These are phyloP conservation scores for Sycophila texana DNA, from an alignment of 2,888 invertebrate genomes.

Conservation along the genomic window DNA sequence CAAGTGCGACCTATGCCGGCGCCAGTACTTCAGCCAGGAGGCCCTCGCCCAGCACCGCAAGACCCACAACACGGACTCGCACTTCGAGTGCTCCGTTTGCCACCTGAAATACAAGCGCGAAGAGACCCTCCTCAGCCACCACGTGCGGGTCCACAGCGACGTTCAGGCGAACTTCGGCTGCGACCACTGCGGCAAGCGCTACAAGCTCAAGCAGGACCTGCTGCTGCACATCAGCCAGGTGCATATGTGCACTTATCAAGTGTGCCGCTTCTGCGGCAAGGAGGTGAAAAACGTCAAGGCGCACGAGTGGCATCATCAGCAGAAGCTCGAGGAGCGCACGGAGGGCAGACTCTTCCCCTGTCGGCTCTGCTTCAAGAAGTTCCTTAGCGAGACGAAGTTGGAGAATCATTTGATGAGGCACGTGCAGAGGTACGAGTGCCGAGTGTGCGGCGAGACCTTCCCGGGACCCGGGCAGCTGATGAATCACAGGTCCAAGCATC, in stretches of 20 bases:
- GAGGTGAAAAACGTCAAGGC: conserved; percentile 62
- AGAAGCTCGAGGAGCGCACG: conserved; percentile 33
- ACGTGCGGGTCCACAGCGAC: conserved; percentile 49
- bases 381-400: conserved; percentile 62
- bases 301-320: conserved; percentile 67
- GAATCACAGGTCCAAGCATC: conserved; percentile 63
- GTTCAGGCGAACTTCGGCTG: conserved; percentile 59
- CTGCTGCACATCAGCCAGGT: conserved; percentile 62
- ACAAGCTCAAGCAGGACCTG: conserved; percentile 70
- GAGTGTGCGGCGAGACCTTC: conserved; percentile 62
- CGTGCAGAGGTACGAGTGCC: conserved; percentile 61
- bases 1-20: conserved; percentile 61
- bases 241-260: conserved; percentile 54
- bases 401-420: conserved; percentile 65
- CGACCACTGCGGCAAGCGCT: conserved; percentile 67
- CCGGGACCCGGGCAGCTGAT: conserved; percentile 59
- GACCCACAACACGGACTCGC: conserved; percentile 62
- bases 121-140: conserved; percentile 48
- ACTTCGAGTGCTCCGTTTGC: conserved; percentile 66
- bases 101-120: conserved; percentile 67
- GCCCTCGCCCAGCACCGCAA: conserved; percentile 62
- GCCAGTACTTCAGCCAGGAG: conserved; percentile 58
- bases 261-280: conserved; percentile 67
- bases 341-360: conserved; percentile 60
- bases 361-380: conserved; percentile 63